Base-by-base conservation (phyloP, 2,113 vertebrate species). In the Pluvianellus socialis region DNA sequence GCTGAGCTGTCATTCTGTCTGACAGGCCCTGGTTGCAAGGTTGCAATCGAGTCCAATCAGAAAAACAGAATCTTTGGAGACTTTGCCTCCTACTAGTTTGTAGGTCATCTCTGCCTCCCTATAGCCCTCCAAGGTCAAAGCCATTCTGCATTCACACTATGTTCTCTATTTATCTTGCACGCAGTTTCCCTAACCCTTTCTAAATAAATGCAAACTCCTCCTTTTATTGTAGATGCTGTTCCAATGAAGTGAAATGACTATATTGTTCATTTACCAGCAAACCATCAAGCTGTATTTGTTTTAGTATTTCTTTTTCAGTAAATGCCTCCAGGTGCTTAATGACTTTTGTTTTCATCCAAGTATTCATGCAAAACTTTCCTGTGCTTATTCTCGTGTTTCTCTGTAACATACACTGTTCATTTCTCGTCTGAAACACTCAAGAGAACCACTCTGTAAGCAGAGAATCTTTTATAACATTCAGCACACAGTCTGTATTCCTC, bases 281-380 rank as follows among this genome's bases (percentile, higher is more conserved):
- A 84, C 26, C 59, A 74, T 50, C 75, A 81, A 79, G 75, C 38
- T 19, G 14, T 24, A 67, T 84, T 90, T 87, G 59, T 72, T 89
- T 84, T 2, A 3, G 6, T 75, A 74, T 75, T 86, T 82, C 58
- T 95, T 67, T 88, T 66, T 67, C 87, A 84, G 87, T 67, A 71
- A 89, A 74, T 75, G 88, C 62, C 73, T 87, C 73, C 91, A 94
- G 94, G 91, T 94, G 76, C 73, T 67, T 85, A 89, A 94, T 71
- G 83, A 75, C 59, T 86, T 96, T 67, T 83, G 66, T 56, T 96
- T 77, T 91, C 65, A 76, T 61, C 33, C 49, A 76, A 80, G 35
- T 26, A 72, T 27, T 66, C 68, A 86, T 4, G 47, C 52, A 86
- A 77, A 96, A 93, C 61, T 83, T 84, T 92, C 23, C 82, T 59